Evolutionary conservation across 2,113 vertebrate species (phyloP), one percentile per base, ranked within the genome.

Genomic region (Australoheros scitulus): DNA sequence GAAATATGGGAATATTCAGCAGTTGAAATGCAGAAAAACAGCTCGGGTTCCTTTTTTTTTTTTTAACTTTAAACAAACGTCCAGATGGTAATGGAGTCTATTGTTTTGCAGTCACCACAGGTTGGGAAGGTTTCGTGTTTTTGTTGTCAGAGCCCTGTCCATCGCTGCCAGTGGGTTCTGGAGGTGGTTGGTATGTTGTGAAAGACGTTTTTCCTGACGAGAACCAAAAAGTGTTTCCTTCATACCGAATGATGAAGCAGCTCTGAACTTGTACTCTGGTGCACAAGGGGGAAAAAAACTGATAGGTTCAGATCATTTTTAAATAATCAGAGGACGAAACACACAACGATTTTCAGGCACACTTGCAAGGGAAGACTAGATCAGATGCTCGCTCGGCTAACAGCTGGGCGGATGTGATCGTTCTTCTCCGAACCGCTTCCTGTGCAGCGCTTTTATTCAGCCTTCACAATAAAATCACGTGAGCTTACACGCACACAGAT

Each of bases 161-260:
- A 15, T 64, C 56, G 50, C 22, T 87, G 82, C 80, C 87, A 94
- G 61, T 34, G 17, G 52, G 36, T 70, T 88, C 58, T 74, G 65
- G 83, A 87, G 86, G 52, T 80, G 52, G 83, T 81, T 61, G 79
- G 38, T 61, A 50, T 72, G 83, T 90, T 92, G 86, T 90, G 90
- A 89, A 91, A 92, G 52, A 81, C 8, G 11, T 61, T 86, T 86
- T 84, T 32, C 13, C 76, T 75, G 61, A 75, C 6, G 59, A 82
- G 29, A 29, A 26, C 13, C 32, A 59, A 74, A 76, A 79, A 36
- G 58, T 55, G 61, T 83, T 79, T 85, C 14, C 41, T 57, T 17
- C 32, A 6, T 22, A 13, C 2, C 76, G 14, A 83, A 26, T 18
- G 29, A 61, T 72, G 2, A 1, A 85, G 61, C 11, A 77, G 55